Percentiles rank a stretch among this genome's conserved stretches.
These are phyloP conservation scores for Calidris pugnax DNA, from an alignment of 2,113 vertebrate species.

Conservation along the genomic window DNA sequence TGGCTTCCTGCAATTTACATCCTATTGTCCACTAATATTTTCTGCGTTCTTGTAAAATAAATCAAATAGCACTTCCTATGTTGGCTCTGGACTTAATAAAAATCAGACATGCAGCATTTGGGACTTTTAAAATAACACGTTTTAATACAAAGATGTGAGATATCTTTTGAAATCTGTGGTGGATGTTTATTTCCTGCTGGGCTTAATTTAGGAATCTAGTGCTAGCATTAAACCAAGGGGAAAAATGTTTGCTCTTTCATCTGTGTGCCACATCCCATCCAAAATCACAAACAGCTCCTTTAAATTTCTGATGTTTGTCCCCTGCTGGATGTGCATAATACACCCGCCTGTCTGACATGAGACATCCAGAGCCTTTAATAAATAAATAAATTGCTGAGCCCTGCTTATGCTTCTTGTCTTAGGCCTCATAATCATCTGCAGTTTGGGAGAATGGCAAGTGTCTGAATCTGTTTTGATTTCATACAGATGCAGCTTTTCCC, in stretches of 20 bases:
- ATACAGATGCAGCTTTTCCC: background rate
- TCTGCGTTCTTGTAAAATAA: slow-evolving; percentile 59
- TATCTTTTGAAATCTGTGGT: slow-evolving; percentile 62
- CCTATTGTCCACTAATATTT: slow-evolving; percentile 63
- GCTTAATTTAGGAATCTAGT: slow-evolving; percentile 61
- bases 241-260: slow-evolving; percentile 57
- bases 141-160: slow-evolving; percentile 62
- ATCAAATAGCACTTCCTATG: slow-evolving; percentile 28
- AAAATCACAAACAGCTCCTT: slow-evolving; percentile 62
- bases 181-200: slow-evolving; percentile 64
- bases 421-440: background rate
- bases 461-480: slow-evolving; percentile 29
- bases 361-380: slow-evolving; percentile 40
- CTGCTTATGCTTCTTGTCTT: slow-evolving; percentile 40
- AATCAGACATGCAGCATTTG: slow-evolving; percentile 48
- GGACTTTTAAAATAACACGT: slow-evolving; percentile 56
- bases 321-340: slow-evolving; percentile 64
- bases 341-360: slow-evolving; percentile 58
- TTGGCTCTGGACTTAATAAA: slow-evolving; percentile 61
- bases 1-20: slow-evolving; percentile 72
- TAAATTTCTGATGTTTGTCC: slow-evolving; percentile 67
- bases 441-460: slow-evolving; percentile 26
- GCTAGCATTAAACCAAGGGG: slow-evolving; percentile 46
- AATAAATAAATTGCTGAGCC: background rate
- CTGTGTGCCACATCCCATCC: slow-evolving; percentile 31